Base-by-base conservation (phyloP, 2,888 invertebrate genomes). In the Laothoe populi region DNA sequence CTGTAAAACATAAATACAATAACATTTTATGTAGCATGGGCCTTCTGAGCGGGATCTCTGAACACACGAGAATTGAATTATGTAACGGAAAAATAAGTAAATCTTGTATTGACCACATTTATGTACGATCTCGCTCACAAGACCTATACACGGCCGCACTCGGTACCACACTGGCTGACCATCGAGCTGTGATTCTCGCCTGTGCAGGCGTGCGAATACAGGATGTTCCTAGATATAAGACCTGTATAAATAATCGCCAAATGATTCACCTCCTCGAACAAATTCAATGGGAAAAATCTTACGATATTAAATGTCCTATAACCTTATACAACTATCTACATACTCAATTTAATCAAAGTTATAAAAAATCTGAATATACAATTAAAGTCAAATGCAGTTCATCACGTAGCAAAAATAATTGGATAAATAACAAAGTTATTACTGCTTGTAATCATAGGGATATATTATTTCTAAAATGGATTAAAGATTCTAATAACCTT, bases 21-120 rank as follows among this genome's bases (percentile, higher is more conserved):
- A 26, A 26, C 26, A 26, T 26, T 3, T 26, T 26, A 38, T 38
- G 7, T 38, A 38, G 10, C 11, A 38, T 8, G 4, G 38, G 38
- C 11, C 38, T 38, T 11, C 10, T 38, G 38, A 2, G 38, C 38
- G 38, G 38, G 38, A 38, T 38, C 38, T 8, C 10, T 38, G 38
- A 4, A 8, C 10, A 19, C 4, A 21, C 46, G 0, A 46, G 19
- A 46, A 11, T 23, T 10, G 23, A 46, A 21, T 4, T 8, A 46
- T 19, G 8, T 19, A 0, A 38, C 23, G 23, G 23, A 8, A 46
- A 46, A 19, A 1, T 21, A 46, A 21, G 46, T 46, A 19, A 21
- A 46, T 21, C 21, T 21, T 46, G 46, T 46, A 46, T 10, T 46
- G 46, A 46, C 10, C 38, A 38, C 38, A 38, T 38, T 10, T 38